phyloP scores from a whole-genome alignment of 64 coral and sea anemone genomes.

The Catalaphyllia jardinei region DNA sequence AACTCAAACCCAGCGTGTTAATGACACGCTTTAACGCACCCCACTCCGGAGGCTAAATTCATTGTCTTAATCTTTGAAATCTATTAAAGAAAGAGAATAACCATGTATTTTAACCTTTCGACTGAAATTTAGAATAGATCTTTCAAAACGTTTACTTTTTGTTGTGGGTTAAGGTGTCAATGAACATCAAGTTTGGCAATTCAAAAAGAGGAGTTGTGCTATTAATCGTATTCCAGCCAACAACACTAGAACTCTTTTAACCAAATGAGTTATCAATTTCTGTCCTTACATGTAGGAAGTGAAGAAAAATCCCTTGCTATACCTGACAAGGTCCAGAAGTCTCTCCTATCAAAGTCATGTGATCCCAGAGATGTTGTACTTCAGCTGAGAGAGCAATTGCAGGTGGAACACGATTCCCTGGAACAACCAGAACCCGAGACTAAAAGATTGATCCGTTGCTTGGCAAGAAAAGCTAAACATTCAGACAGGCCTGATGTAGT shows the following conservation, averaged over 20 bases:
- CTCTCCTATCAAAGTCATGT: conserved; percentile 1
- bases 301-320: neutral
- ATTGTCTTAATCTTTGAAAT: no score
- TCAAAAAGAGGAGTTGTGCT: no score
- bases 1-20: no score
- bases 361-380: conserved; percentile 1
- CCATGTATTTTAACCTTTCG: no score
- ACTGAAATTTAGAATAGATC: no score
- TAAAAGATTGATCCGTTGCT: conserved; percentile 7
- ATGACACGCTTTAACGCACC: no score
- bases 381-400: conserved; percentile 1
- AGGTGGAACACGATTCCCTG: neutral
- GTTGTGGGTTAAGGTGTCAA: no score
- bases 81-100: no score
- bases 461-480: conserved; percentile 14
- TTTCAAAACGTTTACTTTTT: no score
- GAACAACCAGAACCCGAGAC: neutral
- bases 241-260: neutral
- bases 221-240: neutral
- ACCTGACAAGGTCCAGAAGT: neutral
- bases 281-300: neutral
- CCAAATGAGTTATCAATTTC: no score
- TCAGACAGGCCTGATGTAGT: conserved; percentile 28
- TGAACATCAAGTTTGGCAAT: no score
- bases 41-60: no score